Conservation (phyloP, 2,888 invertebrate species). For the Aethes cnicana region DNA sequence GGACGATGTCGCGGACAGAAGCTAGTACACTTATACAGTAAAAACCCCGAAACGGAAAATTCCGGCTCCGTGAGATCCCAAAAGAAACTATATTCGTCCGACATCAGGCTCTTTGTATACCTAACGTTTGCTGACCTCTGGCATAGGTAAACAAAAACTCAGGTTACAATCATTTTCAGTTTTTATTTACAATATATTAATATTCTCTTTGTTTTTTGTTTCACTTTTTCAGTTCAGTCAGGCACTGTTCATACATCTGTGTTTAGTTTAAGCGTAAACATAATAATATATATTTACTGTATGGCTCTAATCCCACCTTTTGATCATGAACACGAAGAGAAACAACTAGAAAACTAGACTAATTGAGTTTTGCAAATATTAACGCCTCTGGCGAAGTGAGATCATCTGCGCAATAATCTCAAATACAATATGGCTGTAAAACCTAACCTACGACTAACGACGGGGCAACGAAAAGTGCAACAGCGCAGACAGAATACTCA, state of each 20-base stretch:
- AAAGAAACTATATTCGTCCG: too few relatives aligned
- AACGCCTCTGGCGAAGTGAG: constrained; percentile 66
- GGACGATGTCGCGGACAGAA: too few relatives aligned
- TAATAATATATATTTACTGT: constrained; percentile 31
- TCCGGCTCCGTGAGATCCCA: too few relatives aligned
- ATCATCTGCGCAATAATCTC: constrained; percentile 67
- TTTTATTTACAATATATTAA: constrained; percentile 82
- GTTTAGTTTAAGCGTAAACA: constrained; percentile 51
- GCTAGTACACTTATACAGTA: too few relatives aligned
- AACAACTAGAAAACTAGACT: constrained; percentile 43
- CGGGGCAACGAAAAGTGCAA: constrained; percentile 49
- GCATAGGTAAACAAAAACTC: constrained; percentile 35
- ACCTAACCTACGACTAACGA: constrained; percentile 43
- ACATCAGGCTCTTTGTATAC: not conserved
- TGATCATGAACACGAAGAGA: constrained; percentile 41
- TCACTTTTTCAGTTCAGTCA: constrained; percentile 61
- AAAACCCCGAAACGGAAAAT: too few relatives aligned
- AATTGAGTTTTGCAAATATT: constrained; percentile 53
- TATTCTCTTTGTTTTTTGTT: constrained; percentile 70
- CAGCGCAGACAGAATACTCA: constrained; percentile 39
- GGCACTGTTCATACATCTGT: constrained; percentile 65
- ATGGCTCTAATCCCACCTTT: constrained; percentile 66
- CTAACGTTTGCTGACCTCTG: not conserved
- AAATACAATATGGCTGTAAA: constrained; percentile 58
- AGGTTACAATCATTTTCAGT: constrained; percentile 53